Conservation (phyloP, 1,140 invertebrate species). For the Centruroides vittatus region DNA sequence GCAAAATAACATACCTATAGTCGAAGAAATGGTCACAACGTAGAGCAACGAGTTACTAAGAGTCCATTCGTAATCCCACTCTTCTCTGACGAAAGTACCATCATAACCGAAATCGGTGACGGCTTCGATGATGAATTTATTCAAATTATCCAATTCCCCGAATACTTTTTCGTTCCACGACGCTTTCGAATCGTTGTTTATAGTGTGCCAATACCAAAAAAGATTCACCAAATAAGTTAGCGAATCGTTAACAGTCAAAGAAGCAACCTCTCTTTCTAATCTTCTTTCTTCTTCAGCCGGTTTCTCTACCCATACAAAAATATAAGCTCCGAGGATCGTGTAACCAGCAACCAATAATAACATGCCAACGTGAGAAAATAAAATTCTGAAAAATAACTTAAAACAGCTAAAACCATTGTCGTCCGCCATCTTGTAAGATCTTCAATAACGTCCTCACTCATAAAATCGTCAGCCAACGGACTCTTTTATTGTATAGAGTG, state of each 20-base stretch:
- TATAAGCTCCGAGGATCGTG: slow-evolving; percentile 17
- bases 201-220: slow-evolving; percentile 19
- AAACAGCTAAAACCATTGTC: not conserved
- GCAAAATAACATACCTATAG: slow-evolving; percentile 18
- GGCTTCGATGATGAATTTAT: slow-evolving; percentile 19
- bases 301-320: slow-evolving; percentile 20
- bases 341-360: slow-evolving; percentile 21
- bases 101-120: slow-evolving; percentile 19
- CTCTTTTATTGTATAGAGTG: too few relatives aligned
- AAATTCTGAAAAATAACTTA: slow-evolving; percentile 14
- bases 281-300: slow-evolving; percentile 7
- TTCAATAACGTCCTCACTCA: too few relatives aligned
- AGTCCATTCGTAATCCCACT: slow-evolving; percentile 22
- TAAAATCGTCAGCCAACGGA: too few relatives aligned
- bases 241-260: slow-evolving; percentile 19
- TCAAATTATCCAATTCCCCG: slow-evolving; percentile 16
- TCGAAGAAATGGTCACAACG: slow-evolving; percentile 23
- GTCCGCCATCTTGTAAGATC: too few relatives aligned
- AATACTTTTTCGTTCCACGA: slow-evolving; percentile 14
- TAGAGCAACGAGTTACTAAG: slow-evolving; percentile 22
- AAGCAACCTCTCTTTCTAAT: slow-evolving; percentile 6
- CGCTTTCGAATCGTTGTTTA: slow-evolving; percentile 7
- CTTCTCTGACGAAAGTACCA: slow-evolving; percentile 14
- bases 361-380: slow-evolving; percentile 23
- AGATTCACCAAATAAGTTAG: slow-evolving; percentile 18